phyloP scores from a whole-genome alignment of 2,113 vertebrate genomes.

The Leptodactylus fuscus region DNA sequence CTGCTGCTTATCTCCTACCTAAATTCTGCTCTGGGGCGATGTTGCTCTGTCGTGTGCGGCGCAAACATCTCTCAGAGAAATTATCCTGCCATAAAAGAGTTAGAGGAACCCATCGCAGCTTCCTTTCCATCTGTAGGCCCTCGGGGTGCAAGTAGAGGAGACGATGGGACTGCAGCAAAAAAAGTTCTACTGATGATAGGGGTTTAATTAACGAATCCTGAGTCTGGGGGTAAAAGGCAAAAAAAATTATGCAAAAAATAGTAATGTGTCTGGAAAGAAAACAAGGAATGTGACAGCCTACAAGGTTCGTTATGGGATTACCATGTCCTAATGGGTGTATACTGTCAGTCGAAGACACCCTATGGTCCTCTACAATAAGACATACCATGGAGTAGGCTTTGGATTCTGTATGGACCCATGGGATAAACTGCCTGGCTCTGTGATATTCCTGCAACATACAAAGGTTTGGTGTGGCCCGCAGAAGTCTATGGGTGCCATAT shows the following conservation, averaged over 20 bases:
- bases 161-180: not conserved
- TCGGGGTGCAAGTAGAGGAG: not conserved
- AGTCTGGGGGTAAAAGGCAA: not conserved
- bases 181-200: constrained; percentile 33
- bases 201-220: constrained; percentile 44
- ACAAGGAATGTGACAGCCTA: no score
- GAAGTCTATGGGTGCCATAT: no score
- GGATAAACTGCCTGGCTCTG: no score
- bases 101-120: constrained; percentile 16
- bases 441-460: no score
- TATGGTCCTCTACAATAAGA: no score
- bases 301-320: no score
- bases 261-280: not conserved
- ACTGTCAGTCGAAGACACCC: no score
- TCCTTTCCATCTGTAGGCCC: constrained; percentile 32
- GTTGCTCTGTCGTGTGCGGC: not conserved
- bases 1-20: constrained; percentile 28
- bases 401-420: no score
- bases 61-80: constrained; percentile 40
- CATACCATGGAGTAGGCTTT: no score
- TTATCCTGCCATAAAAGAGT: constrained; percentile 34
- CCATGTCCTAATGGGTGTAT: no score
- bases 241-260: not conserved
- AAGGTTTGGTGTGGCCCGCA: no score
- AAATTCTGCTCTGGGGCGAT: constrained; percentile 37